Percentiles rank a stretch among this genome's conserved stretches.
Evolutionary conservation across 2,797 vertebrate species (phyloP).

Genomic region (Kryptopterus vitreolus): DNA sequence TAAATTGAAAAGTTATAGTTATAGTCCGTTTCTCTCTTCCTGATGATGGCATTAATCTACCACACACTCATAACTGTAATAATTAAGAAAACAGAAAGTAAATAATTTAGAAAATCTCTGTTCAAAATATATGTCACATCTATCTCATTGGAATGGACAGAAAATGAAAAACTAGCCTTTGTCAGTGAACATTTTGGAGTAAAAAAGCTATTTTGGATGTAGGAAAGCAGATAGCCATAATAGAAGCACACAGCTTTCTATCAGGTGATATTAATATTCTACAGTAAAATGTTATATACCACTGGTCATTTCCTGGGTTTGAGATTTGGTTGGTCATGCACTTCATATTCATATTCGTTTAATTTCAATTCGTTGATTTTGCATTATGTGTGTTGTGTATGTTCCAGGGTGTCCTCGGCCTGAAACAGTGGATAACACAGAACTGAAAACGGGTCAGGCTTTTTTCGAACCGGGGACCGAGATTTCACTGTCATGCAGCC

Average conservation of each 20-base stretch:
- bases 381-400: not conserved
- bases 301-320: not conserved
- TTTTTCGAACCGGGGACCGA: conserved; percentile 77
- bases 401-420: conserved; percentile 76
- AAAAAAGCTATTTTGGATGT: too few relatives aligned
- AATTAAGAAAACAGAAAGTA: too few relatives aligned
- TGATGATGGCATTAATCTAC: too few relatives aligned
- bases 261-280: not conserved
- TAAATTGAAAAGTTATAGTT: too few relatives aligned
- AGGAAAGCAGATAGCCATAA: not conserved
- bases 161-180: not conserved
- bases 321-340: not conserved
- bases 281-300: not conserved
- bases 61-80: too few relatives aligned
- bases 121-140: too few relatives aligned
- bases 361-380: not conserved
- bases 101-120: too few relatives aligned
- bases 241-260: not conserved
- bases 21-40: too few relatives aligned
- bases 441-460: conserved; percentile 59
- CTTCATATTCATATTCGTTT: not conserved
- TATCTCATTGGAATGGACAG: not conserved
- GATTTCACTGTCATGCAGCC: conserved; percentile 72
- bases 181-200: not conserved
- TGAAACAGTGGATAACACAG: conserved; percentile 66